A percentile compares a stretch with the other conserved stretches of the same genome.
Evolutionary conservation across 2,113 vertebrate genomes (phyloP).

Genomic region (Notarius lentiginosus): DNA sequence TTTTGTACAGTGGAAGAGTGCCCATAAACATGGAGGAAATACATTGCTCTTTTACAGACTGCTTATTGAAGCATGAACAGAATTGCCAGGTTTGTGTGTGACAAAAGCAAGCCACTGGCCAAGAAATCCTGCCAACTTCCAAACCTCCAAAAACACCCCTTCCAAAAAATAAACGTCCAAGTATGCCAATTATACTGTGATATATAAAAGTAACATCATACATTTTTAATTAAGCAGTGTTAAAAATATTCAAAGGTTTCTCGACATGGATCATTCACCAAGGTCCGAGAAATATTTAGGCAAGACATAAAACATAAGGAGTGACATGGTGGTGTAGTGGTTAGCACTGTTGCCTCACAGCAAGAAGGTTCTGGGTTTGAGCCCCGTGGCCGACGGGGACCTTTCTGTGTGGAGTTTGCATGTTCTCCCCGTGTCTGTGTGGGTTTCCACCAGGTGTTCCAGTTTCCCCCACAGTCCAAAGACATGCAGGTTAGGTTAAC

Average conservation of each 20-base stretch:
- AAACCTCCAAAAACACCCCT: not conserved
- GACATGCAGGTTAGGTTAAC: too few relatives aligned
- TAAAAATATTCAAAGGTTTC: not conserved
- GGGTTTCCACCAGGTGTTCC: too few relatives aligned
- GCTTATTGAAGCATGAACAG: not conserved
- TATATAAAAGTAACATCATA: not conserved
- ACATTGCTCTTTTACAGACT: not conserved
- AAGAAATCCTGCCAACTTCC: not conserved
- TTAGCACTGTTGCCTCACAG: too few relatives aligned
- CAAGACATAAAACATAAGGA: not conserved
- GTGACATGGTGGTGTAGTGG: too few relatives aligned
- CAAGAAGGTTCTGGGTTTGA: too few relatives aligned
- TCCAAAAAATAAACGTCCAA: not conserved
- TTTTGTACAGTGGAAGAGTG: not conserved
- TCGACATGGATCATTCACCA: not conserved
- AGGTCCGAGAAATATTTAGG: not conserved
- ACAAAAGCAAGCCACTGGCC: not conserved
- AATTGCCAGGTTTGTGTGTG: not conserved
- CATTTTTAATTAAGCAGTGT: not conserved
- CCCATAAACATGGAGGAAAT: constrained; percentile 9
- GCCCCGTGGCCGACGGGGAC: too few relatives aligned
- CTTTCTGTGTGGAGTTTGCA: too few relatives aligned
- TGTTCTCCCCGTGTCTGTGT: too few relatives aligned
- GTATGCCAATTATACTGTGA: not conserved
- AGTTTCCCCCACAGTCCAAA: too few relatives aligned